Conservation (phyloP, 2,888 invertebrate genomes). For the Thyatira batis region DNA sequence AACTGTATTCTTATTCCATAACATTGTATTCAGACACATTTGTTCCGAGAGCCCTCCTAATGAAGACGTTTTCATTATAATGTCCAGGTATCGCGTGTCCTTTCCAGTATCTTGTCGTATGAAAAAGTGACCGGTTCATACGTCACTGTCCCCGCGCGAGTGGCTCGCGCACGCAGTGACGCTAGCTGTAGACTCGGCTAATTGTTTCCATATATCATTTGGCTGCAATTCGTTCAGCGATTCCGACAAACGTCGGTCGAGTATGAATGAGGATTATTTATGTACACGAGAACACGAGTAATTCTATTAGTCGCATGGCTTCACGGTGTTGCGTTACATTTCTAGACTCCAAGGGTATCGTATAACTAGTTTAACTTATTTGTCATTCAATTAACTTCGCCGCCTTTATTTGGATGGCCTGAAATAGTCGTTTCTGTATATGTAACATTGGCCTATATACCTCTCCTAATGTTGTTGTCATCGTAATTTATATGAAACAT, state of each 20-base stretch:
- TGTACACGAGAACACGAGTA: not conserved
- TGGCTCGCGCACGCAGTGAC: too few species aligned
- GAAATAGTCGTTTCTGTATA: not conserved
- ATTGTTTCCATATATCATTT: not conserved
- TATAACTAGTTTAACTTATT: not conserved
- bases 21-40: too few species aligned
- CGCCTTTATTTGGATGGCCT: not conserved
- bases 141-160: not conserved
- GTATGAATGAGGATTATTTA: not conserved
- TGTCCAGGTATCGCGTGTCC: not conserved
- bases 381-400: too few species aligned
- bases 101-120: not conserved
- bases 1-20: too few species aligned
- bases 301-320: slow-evolving; percentile 9
- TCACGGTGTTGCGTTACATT: slow-evolving; percentile 2
- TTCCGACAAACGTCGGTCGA: not conserved
- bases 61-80: not conserved
- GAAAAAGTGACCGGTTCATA: not conserved
- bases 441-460: too few species aligned
- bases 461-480: too few species aligned
- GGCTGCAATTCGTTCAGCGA: not conserved
- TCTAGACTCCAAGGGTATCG: not conserved
- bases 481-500: too few species aligned
- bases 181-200: not conserved
- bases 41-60: not conserved